Evolutionary conservation across 1,140 invertebrate genomes (phyloP), one percentile per base, ranked within the genome.

Genomic region (Colletes latitarsis): DNA sequence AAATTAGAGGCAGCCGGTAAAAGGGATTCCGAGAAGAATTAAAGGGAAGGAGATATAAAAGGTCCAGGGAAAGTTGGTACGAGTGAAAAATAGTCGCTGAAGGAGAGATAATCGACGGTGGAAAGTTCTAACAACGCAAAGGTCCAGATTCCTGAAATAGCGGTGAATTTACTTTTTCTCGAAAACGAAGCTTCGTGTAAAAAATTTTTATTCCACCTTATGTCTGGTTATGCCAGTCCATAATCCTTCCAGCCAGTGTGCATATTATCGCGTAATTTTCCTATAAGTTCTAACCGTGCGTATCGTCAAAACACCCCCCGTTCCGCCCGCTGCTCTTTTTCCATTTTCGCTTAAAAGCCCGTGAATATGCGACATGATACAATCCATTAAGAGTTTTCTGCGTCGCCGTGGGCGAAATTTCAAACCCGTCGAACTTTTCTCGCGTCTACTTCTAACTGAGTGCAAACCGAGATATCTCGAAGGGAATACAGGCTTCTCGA

Each of bases 321-420:
- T 30, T 30, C 30, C 30, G 30, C 43, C 9, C 43, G 6, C 43
- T 49, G 21, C 30, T 43, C 46, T 67, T 21, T 46, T 74, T 70
- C 72, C 67, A 70, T 19, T 52, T 83, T 82, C 81, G 83, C 85
- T 84, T 88, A 81, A 84, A 87, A 88, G 74, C 68, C 78, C 77
- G 85, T 87, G 89, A 91, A 91, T 88, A 89, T 84, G 84, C 75
- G 77, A 73, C 71, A 85, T 83, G 85, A 88, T 88, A 91, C 88
- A 86, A 93, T 93, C 92, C 91, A 93, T 93, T 93, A 92, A 91
- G 91, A 91, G 88, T 92, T 91, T 89, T 86, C 63, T 86, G 73
- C 77, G 74, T 87, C 69, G 89, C 91, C 89, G 83, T 67, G 75
- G 88, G 90, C 89, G 58, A 89, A 89, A 90, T 92, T 90, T 89